These are phyloP conservation scores for Neuroterus valhalla DNA, from an alignment of 1,140 invertebrate genomes.

Conservation along the genomic window DNA sequence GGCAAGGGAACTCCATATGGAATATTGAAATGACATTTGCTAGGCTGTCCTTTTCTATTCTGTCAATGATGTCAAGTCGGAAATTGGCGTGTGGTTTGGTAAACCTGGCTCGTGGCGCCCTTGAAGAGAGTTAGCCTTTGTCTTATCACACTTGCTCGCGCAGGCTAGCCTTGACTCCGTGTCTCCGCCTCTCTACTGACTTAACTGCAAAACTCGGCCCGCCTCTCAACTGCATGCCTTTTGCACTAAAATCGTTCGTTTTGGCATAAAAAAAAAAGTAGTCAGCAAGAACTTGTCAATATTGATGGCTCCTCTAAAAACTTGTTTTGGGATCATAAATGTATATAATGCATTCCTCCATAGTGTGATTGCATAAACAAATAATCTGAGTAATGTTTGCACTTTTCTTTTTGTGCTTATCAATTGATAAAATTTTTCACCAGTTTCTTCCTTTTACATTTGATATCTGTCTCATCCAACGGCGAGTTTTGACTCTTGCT, in stretches of 20 bases:
- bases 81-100: constrained; percentile 29
- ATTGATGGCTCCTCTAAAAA: too few relatives aligned
- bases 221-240: constrained; percentile 34
- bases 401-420: too few relatives aligned
- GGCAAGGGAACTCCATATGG: too few relatives aligned
- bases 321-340: too few relatives aligned
- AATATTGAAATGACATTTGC: constrained; percentile 1
- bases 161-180: constrained; percentile 69
- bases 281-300: too few relatives aligned
- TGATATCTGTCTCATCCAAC: too few relatives aligned
- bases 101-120: constrained; percentile 54
- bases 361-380: too few relatives aligned
- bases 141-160: constrained; percentile 68
- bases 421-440: too few relatives aligned
- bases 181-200: constrained; percentile 58
- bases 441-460: too few relatives aligned
- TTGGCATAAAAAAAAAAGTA: not conserved
- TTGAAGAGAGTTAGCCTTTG: constrained; percentile 70
- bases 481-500: too few relatives aligned
- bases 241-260: constrained; percentile 27
- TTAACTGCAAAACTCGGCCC: constrained; percentile 66
- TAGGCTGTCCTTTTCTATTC: constrained; percentile 17
- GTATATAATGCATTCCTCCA: too few relatives aligned
- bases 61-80: constrained; percentile 29
- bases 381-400: too few relatives aligned